Evolutionary conservation across 1,140 invertebrate species (phyloP).

Genomic region (Sweltsa coloradensis): DNA sequence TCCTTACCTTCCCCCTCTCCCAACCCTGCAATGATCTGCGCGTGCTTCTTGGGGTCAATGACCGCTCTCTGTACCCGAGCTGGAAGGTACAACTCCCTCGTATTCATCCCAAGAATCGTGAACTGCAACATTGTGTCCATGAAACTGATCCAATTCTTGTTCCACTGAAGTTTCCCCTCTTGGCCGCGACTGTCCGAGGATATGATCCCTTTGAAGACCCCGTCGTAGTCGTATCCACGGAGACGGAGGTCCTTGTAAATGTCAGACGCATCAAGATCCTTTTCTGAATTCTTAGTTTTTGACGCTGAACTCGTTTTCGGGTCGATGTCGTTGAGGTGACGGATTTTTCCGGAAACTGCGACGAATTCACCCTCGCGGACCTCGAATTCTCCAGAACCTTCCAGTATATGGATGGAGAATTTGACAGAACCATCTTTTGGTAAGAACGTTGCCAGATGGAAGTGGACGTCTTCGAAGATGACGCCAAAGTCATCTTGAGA

Average conservation of each 20-base stretch:
- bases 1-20: conserved; percentile 24
- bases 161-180: conserved; percentile 42
- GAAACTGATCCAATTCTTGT: conserved; percentile 43
- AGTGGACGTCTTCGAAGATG: conserved; percentile 74
- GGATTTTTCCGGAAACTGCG: conserved; percentile 65
- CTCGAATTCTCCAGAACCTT: conserved; percentile 80
- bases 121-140: conserved; percentile 48
- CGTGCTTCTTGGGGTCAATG: conserved; percentile 44
- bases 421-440: conserved; percentile 68
- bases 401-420: conserved; percentile 78
- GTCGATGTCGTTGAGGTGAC: conserved; percentile 48
- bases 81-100: conserved; percentile 35
- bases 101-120: conserved; percentile 32
- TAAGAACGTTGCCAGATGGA: conserved; percentile 85
- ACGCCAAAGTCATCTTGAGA: conserved; percentile 71
- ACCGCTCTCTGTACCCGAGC: conserved; percentile 38
- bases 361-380: conserved; percentile 75
- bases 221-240: conserved; percentile 86
- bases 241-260: conserved; percentile 89
- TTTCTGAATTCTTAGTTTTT: background rate
- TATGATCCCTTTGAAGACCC: conserved; percentile 72
- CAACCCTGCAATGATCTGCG: conserved; percentile 33
- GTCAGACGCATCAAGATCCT: conserved; percentile 52
- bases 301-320: conserved; percentile 15
- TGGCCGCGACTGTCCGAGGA: conserved; percentile 48